Conservation (phyloP, 2,888 invertebrate species). For the Nineta flava region DNA sequence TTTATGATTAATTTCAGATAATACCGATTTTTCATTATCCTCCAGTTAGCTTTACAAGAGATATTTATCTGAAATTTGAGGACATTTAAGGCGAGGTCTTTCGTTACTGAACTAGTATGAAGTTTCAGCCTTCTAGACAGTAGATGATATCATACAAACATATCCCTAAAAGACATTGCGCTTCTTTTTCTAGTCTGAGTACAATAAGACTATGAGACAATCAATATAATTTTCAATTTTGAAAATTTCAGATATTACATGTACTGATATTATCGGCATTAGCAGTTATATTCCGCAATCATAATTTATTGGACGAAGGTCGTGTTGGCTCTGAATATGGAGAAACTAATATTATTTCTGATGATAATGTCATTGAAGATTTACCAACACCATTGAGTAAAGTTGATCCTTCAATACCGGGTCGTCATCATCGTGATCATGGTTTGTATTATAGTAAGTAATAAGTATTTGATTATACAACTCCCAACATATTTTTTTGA, state of each 20-base stretch:
- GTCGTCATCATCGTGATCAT: conserved; percentile 39
- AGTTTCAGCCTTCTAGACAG: too few species aligned
- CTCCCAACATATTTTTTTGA: background rate
- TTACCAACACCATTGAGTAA: conserved; percentile 61
- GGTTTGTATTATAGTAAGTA: conserved; percentile 50
- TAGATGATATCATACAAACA: too few species aligned
- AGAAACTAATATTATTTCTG: conserved; percentile 26
- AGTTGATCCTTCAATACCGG: conserved; percentile 41
- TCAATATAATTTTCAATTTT: background rate
- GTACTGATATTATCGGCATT: conserved; percentile 57
- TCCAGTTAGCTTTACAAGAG: too few species aligned
- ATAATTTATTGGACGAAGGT: conserved; percentile 40
- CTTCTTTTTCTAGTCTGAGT: too few species aligned
- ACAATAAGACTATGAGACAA: too few species aligned
- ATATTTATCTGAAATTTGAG: too few species aligned
- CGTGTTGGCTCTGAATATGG: conserved; percentile 30
- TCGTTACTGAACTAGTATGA: too few species aligned
- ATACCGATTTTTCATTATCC: too few species aligned
- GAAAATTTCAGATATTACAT: conserved; percentile 49
- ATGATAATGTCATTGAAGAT: conserved; percentile 28
- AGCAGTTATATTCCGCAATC: conserved; percentile 58
- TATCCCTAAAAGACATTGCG: too few species aligned
- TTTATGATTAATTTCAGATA: too few species aligned
- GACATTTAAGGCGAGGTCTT: too few species aligned
- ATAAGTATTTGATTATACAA: background rate